Base-by-base conservation (phyloP, 2,797 vertebrate genomes). In the Neosilurus mollespiculum region DNA sequence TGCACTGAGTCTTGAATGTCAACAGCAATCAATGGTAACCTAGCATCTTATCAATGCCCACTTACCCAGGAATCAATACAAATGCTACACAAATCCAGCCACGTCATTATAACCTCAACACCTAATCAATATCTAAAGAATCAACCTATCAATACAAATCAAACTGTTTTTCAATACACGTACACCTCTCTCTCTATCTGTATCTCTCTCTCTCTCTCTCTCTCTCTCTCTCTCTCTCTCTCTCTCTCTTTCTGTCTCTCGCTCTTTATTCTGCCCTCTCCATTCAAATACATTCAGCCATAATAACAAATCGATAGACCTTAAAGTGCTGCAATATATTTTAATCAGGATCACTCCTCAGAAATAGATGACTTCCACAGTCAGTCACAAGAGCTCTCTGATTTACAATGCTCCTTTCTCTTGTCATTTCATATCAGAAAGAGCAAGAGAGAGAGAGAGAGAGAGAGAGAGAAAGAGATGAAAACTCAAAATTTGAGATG, bases 301-400 rank as follows among this genome's bases (percentile, higher is more conserved):
- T 92, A 92, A 85, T 81, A 84, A 84, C 87, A 83, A 79, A 92
- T 95, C 93, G 92, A 93, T 93, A 92, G 88, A 87, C 83, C 90
- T 92, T 91, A 90, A 89, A 92, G 89, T 90, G 89, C 64, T 86
- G 88, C 86, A 90, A 92, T 90, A 92, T 90, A 91, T 93, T 93
- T 89, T 91, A 91, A 94, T 92, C 91, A 90, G 89, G 90, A 91
- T 93, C 92, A 51, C 93, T 93, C 89, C 58, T 20, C 81, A 88
- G 85, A 88, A 90, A 91, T 81, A 84, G 89, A 93, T 92, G 66
- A 81, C 89, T 93, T 93, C 91, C 92, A 90, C 71, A 89, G 49
- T 53, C 64, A 64, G 77, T 78, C 81, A 84, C 26, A 70, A 83
- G 72, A 87, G 80, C 79, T 78, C 9, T 81, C 88, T 82, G 85